Conservation (phyloP, 2,797 vertebrate species). For the Sebastes flavidus region DNA sequence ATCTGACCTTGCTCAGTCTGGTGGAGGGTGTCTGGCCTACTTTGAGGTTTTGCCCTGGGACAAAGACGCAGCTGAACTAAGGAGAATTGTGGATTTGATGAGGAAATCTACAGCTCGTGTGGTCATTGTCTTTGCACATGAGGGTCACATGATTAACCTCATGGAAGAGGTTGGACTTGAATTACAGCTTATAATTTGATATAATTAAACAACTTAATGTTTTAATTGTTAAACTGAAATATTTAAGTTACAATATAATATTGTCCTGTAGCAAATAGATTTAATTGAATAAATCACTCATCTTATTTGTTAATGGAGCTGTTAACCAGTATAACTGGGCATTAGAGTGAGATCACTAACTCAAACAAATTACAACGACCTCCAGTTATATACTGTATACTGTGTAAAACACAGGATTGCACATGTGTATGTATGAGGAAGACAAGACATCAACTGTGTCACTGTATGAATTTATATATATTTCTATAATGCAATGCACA, state of each 20-base stretch:
- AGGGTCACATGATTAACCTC: slow-evolving; percentile 37
- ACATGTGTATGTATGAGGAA: background rate
- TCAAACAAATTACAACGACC: background rate
- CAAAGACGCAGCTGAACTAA: slow-evolving; percentile 29
- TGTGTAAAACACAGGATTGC: no score
- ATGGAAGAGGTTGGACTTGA: slow-evolving; percentile 46
- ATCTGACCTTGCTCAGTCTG: slow-evolving; percentile 30
- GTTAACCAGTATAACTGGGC: no score
- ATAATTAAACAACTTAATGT: no score
- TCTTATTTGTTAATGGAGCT: background rate
- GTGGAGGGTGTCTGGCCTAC: slow-evolving; percentile 67
- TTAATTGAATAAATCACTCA: background rate
- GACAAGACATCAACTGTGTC: background rate
- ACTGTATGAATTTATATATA: background rate
- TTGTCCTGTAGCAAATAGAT: background rate
- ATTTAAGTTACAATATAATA: background rate
- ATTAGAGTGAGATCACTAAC: background rate
- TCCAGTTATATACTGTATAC: background rate
- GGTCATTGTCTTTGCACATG: slow-evolving; percentile 54
- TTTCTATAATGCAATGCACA: slow-evolving; percentile 3
- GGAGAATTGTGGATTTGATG: slow-evolving; percentile 55
- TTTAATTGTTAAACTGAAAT: no score
- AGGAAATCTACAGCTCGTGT: slow-evolving; percentile 55
- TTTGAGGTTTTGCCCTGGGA: slow-evolving; percentile 61
- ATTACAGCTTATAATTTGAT: background rate